Evolutionary conservation across 2,797 vertebrate genomes (phyloP).

Genomic region (Taenioides sp.): DNA sequence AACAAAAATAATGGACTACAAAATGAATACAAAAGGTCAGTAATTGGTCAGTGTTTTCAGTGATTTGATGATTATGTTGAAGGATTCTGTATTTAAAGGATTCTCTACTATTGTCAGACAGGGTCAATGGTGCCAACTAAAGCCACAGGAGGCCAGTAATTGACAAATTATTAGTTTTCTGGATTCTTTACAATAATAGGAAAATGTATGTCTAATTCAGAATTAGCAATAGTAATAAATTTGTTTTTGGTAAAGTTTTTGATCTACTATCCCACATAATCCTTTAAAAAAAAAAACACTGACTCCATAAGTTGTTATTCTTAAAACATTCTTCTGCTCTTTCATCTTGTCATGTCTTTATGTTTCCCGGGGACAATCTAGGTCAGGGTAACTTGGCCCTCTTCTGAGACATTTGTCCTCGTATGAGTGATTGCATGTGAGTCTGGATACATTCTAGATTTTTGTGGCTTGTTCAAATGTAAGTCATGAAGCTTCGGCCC

Average conservation of each 20-base stretch:
- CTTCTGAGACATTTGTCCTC: conserved; percentile 54
- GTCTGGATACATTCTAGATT: conserved; percentile 52
- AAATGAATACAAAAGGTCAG: not conserved
- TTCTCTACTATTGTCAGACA: not conserved
- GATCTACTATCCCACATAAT: no score
- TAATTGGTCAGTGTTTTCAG: not conserved
- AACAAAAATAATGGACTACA: not conserved
- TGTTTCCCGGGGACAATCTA: conserved; percentile 54
- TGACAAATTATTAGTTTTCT: conserved; percentile 12
- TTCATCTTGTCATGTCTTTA: conserved; percentile 55
- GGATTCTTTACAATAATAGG: no score
- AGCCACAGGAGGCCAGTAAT: not conserved
- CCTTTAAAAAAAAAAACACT: no score
- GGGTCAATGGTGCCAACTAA: not conserved
- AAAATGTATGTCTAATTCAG: no score
- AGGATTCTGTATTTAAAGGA: not conserved
- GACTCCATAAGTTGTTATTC: no score
- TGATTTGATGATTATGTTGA: not conserved
- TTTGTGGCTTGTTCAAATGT: conserved; percentile 57
- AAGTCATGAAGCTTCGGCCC: conserved; percentile 58
- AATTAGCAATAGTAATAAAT: no score
- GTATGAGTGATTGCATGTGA: conserved; percentile 64
- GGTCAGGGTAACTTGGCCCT: conserved; percentile 51
- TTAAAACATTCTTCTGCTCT: conserved; percentile 18
- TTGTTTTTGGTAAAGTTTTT: no score